These are phyloP conservation scores for Mobula hypostoma DNA, from an alignment of 2,113 vertebrate species.

Conservation along the genomic window DNA sequence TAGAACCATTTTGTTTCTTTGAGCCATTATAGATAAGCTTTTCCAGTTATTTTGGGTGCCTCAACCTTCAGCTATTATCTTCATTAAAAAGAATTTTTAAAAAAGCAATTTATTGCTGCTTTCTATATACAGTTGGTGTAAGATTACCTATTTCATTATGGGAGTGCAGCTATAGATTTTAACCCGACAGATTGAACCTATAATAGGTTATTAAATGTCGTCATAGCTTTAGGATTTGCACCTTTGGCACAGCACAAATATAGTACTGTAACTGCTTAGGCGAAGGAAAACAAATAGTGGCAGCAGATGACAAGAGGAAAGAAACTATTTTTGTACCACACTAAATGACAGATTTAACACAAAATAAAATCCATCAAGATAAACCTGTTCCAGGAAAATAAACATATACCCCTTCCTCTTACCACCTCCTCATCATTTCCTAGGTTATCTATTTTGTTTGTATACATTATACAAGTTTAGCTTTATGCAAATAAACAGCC, in stretches of 20 bases:
- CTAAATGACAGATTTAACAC: constrained; percentile 11
- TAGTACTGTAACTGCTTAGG: background rate
- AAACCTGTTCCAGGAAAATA: background rate
- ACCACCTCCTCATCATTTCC: background rate
- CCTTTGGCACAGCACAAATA: background rate
- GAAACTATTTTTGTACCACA: constrained; percentile 2
- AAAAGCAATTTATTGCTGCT: background rate
- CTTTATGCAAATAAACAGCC: constrained; percentile 13
- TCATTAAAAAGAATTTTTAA: background rate
- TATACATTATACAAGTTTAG: constrained; percentile 10
- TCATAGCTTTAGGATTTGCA: background rate
- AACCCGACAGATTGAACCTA: constrained; percentile 5
- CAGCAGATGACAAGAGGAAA: background rate
- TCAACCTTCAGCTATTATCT: background rate
- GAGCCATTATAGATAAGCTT: background rate
- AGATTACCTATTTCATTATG: background rate
- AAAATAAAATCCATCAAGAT: background rate
- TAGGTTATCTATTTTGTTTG: background rate
- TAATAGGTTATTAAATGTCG: constrained; percentile 16
- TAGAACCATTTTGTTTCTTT: constrained; percentile 32
- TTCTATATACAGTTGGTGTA: background rate
- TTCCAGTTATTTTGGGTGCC: background rate
- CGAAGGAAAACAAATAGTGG: background rate
- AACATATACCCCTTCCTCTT: background rate
- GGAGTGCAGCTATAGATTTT: background rate